Conservation (phyloP, 37 sponge, comb jelly and placozoan genomes). For the Eunapius fragilis region DNA sequence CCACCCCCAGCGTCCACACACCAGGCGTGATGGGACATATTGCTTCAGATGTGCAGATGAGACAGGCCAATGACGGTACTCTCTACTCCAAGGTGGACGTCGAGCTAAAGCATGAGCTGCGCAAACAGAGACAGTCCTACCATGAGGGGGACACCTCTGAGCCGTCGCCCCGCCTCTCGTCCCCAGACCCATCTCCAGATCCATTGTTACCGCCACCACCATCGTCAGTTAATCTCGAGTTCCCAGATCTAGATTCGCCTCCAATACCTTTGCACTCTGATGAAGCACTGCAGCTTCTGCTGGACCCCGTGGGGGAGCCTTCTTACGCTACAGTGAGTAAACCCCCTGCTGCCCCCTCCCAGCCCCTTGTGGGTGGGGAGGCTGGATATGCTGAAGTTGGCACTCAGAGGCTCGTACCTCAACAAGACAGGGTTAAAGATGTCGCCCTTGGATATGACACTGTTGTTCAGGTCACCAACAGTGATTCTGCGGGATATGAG, state of each 20-base stretch:
- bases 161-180: neutral
- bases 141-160: neutral
- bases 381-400: neutral
- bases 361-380: neutral
- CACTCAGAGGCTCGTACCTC: neutral
- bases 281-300: neutral
- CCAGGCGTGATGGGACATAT: neutral
- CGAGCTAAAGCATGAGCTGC: conserved; percentile 4
- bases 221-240: neutral
- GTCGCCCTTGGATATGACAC: conserved; percentile 33
- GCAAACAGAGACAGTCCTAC: neutral
- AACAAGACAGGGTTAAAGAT: neutral
- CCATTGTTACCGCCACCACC: neutral
- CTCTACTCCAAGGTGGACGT: conserved; percentile 11
- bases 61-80: neutral
- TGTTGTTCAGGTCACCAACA: neutral
- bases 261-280: neutral
- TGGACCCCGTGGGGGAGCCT: neutral
- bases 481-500: neutral
- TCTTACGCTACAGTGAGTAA: neutral
- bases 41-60: neutral
- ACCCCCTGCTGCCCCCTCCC: neutral
- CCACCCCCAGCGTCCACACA: neutral
- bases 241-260: neutral
- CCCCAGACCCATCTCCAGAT: neutral